Evolutionary conservation across 2,797 vertebrate genomes (phyloP).

Genomic region (Florisuga fusca): DNA sequence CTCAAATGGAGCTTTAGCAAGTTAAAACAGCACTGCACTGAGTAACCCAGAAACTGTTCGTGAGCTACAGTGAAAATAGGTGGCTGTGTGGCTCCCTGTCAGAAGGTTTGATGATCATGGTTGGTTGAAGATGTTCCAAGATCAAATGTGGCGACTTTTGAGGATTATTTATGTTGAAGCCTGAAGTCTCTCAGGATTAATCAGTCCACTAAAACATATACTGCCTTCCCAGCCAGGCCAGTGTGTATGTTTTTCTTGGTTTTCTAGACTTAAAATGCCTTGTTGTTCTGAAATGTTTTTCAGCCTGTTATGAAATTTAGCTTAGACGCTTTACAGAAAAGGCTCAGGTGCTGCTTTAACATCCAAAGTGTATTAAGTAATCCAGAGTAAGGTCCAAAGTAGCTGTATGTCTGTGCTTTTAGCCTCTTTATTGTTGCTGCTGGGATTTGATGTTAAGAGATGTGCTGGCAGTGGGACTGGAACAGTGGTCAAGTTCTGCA

Average conservation of each 20-base stretch:
- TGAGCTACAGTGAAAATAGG: neutral
- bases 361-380: neutral
- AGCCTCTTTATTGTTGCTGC: neutral
- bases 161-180: neutral
- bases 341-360: neutral
- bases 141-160: accelerated
- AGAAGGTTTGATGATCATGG: neutral
- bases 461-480: neutral
- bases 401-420: neutral
- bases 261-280: neutral
- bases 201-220: neutral
- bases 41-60: neutral
- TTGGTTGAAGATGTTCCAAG: slow-evolving; percentile 3
- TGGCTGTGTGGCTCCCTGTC: neutral
- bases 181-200: neutral
- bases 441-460: neutral
- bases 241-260: neutral
- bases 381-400: neutral
- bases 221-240: neutral
- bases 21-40: neutral
- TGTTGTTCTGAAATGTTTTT: slow-evolving; percentile 2
- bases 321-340: neutral
- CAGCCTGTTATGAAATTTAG: neutral
- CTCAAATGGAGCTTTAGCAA: neutral
- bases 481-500: neutral